phyloP scores from a whole-genome alignment of 2,888 invertebrate species.

The Halictus quadricinctus region DNA sequence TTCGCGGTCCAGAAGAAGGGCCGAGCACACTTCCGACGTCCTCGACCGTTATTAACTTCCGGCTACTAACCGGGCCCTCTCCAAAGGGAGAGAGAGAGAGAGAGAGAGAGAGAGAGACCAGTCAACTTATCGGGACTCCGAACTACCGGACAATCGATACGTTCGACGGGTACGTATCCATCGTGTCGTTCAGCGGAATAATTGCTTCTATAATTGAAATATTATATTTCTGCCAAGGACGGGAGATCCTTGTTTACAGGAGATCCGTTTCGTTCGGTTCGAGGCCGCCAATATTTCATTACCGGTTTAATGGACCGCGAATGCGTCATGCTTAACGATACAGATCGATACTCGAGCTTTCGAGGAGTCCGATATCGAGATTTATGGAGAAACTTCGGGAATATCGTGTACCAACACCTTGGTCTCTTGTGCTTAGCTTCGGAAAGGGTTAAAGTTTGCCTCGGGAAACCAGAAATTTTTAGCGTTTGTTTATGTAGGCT shows the following conservation, averaged over 20 bases:
- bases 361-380: not conserved
- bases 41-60: slow-evolving; percentile 49
- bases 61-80: not conserved
- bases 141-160: slow-evolving; percentile 29
- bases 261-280: not conserved
- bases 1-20: slow-evolving; percentile 50
- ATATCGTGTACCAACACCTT: not conserved
- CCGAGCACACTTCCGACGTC: slow-evolving; percentile 30
- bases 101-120: not conserved
- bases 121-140: slow-evolving; percentile 12
- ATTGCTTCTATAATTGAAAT: slow-evolving; percentile 11
- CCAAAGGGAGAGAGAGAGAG: no score
- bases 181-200: not conserved
- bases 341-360: not conserved
- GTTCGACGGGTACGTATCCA: slow-evolving; percentile 11
- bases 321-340: not conserved
- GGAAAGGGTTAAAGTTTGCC: no score
- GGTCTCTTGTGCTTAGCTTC: no score
- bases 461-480: no score
- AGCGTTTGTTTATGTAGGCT: no score
- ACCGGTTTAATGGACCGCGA: not conserved
- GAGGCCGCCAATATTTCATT: not conserved
- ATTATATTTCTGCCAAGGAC: not conserved
- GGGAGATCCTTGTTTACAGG: not conserved
- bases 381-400: not conserved